Conservation (phyloP, 2,113 vertebrate genomes). For the Eurystomus gularis region DNA sequence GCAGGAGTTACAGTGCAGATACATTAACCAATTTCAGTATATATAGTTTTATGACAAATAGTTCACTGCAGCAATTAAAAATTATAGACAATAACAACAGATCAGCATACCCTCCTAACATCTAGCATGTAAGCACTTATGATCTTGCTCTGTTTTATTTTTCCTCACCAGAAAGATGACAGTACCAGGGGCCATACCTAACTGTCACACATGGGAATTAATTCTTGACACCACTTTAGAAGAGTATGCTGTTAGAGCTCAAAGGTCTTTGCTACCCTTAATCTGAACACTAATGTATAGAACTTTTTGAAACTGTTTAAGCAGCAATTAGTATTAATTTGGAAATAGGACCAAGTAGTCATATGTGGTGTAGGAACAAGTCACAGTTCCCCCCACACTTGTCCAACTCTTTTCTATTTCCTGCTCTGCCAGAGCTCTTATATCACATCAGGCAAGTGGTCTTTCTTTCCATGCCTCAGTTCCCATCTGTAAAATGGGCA, state of each 20-base stretch:
- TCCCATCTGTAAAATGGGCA: not conserved
- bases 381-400: not conserved
- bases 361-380: not conserved
- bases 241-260: not conserved
- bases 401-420: not conserved
- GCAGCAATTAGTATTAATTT: not conserved
- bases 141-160: not conserved
- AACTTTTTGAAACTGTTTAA: not conserved
- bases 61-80: not conserved
- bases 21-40: not conserved
- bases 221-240: not conserved
- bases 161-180: not conserved
- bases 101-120: not conserved
- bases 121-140: rapidly evolving
- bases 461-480: not conserved
- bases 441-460: not conserved
- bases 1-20: not conserved
- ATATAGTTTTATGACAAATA: not conserved
- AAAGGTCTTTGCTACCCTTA: not conserved
- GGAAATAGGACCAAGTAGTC: not conserved
- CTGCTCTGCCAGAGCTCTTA: not conserved
- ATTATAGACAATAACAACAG: not conserved
- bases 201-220: not conserved
- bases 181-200: not conserved
- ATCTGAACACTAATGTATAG: not conserved